phyloP scores from a whole-genome alignment of 2,113 vertebrate species.

The Azemiops feae region DNA sequence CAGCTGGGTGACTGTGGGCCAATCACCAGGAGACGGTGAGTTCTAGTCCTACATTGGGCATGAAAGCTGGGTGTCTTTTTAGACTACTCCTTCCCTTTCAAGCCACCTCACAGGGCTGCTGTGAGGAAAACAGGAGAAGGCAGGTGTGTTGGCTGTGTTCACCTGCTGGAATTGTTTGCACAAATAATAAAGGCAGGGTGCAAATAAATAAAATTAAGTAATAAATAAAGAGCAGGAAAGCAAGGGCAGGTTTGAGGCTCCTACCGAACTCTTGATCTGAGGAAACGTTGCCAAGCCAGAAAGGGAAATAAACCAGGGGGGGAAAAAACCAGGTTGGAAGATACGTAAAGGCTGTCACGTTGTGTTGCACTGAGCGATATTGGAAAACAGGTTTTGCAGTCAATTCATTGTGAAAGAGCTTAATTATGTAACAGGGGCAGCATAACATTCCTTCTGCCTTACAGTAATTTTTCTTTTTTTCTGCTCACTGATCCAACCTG shows the following conservation, averaged over 20 bases:
- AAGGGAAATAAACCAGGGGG: neutral
- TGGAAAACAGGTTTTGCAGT: neutral
- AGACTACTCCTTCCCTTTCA: no score
- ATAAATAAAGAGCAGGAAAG: neutral
- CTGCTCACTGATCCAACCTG: neutral
- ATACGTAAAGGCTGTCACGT: neutral
- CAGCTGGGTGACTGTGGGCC: no score
- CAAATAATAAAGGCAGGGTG: neutral
- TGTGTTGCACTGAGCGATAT: neutral
- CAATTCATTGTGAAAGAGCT: neutral
- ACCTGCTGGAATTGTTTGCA: no score
- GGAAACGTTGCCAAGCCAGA: neutral
- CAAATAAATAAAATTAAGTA: neutral
- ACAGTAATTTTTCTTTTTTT: neutral
- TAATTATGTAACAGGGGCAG: neutral
- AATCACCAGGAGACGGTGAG: no score
- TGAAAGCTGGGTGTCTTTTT: no score
- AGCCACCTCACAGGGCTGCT: no score
- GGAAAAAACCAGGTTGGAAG: neutral
- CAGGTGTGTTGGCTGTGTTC: no score
- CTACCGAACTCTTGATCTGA: neutral
- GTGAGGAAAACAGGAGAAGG: no score
- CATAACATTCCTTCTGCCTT: neutral
- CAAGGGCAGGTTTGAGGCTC: neutral
- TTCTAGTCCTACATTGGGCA: no score